Conservation (phyloP, 2,888 invertebrate species). For the Netelia inedita region DNA sequence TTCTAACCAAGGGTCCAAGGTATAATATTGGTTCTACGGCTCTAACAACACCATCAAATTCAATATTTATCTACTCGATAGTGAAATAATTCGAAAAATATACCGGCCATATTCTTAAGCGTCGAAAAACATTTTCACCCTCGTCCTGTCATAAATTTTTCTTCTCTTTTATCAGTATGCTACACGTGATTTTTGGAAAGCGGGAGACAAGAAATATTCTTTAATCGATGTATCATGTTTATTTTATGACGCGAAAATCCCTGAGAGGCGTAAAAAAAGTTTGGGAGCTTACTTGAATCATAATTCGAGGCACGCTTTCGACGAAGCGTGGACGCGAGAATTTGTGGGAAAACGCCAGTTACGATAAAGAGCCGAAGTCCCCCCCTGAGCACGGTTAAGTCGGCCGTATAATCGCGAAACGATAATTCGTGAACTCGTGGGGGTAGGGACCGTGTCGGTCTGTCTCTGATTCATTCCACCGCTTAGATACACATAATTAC, state of each 20-base stretch:
- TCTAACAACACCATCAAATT: too few species aligned
- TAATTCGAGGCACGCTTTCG: constrained; percentile 48
- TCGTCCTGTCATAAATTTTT: background rate
- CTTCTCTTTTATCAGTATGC: background rate
- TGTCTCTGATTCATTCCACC: constrained; percentile 58
- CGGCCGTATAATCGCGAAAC: constrained; percentile 52
- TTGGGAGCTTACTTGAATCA: background rate
- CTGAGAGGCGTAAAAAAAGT: background rate
- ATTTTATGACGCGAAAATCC: background rate
- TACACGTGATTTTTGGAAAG: background rate
- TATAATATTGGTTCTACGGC: too few species aligned
- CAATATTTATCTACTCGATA: too few species aligned
- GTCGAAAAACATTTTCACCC: too few species aligned
- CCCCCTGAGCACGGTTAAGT: constrained; percentile 29
- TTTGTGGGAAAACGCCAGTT: constrained; percentile 6
- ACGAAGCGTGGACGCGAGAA: constrained; percentile 20
- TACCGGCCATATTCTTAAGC: too few species aligned
- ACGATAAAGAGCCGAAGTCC: constrained; percentile 8
- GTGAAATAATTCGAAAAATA: too few species aligned
- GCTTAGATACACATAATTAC: constrained; percentile 71
- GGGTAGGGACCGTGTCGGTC: constrained; percentile 24
- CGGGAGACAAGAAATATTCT: background rate
- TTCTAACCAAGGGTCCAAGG: too few species aligned
- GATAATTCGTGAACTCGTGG: constrained; percentile 50
- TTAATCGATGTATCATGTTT: constrained; percentile 7